These are phyloP conservation scores for Atrichornis clamosus DNA, from an alignment of 2,113 vertebrate species.

Conservation along the genomic window DNA sequence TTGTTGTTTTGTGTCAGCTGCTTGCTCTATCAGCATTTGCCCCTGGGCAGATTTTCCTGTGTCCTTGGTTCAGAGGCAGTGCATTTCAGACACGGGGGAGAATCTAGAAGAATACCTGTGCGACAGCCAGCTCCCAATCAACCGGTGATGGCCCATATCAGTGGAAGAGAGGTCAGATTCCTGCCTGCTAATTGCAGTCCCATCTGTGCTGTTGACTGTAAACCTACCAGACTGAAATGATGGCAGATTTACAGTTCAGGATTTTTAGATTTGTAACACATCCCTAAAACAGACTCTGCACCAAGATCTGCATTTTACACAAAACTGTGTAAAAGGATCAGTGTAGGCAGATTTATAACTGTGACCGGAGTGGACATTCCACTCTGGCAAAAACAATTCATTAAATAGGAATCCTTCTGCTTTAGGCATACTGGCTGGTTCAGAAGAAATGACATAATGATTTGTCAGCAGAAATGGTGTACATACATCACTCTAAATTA, in stretches of 20 bases:
- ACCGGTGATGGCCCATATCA: slow-evolving; percentile 81
- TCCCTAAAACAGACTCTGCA: neutral
- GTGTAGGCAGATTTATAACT: neutral
- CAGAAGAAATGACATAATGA: neutral
- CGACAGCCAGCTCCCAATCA: slow-evolving; percentile 72
- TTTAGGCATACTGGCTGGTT: neutral
- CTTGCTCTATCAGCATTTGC: slow-evolving; percentile 86
- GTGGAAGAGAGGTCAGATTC: slow-evolving; percentile 83
- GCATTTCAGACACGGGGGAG: slow-evolving; percentile 56
- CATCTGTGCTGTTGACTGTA: neutral
- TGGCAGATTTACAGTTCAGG: neutral
- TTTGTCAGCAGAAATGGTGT: neutral
- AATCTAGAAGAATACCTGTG: slow-evolving; percentile 64
- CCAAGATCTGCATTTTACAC: neutral
- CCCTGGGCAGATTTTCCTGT: slow-evolving; percentile 83
- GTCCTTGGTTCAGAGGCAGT: slow-evolving; percentile 75
- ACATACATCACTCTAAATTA: neutral
- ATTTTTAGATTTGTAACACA: neutral
- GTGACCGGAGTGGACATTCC: neutral
- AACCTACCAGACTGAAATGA: neutral
- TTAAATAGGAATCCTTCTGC: neutral
- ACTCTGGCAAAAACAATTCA: neutral
- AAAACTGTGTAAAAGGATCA: neutral
- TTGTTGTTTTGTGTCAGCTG: slow-evolving; percentile 74
- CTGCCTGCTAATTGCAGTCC: neutral